Evolutionary conservation across 2,113 vertebrate genomes (phyloP), one percentile per base, ranked within the genome.

Genomic region (Sphaerodactylus townsendi): DNA sequence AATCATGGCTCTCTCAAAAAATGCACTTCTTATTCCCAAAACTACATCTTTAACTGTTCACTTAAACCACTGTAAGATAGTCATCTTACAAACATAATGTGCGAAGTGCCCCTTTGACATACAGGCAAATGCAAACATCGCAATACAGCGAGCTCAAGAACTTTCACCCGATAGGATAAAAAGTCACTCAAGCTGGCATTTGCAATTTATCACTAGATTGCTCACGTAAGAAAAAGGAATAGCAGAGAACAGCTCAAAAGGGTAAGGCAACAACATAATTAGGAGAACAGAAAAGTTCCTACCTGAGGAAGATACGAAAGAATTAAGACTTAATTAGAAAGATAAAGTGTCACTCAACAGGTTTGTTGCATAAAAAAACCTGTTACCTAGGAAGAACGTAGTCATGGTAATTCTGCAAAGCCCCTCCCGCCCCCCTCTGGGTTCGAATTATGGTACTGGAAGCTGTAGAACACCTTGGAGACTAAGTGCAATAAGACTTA

Each of bases 281-380:
- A 70, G n/a, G 3, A 70, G 65, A 4, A 70, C 65, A 62, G 62
- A 77, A 65, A 17, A 46, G 59, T 23, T 64, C 39, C 83, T 11
- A 41, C 84, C 87, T 46, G 46, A 82, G 59, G 77, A 62, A 85
- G 84, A 83, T 62, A 73, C 10, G 77, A 79, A 85, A 75, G 77
- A 87, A 69, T 1, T 23, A 0, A 30, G 35, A 81, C 25, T 77
- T 74, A 66, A 62, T 79, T 35, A 66, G 68, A 83, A 35, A 86
- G 79, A 82, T 48, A 85, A 84, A 81, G 19, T 80, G 86, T 25
- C 44, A 5, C 72, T 86, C 2, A 8, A 68, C 33, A 87, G 46
- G 21, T 88, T 71, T 72, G 86, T 7, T 5, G 19, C 25, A 62
- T 62, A 10, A 69, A 72, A 85, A 89, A 73, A 79, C 5, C 4